These are phyloP conservation scores for Ochotona princeps DNA, from an alignment of 2,113 vertebrate species.

Conservation along the genomic window DNA sequence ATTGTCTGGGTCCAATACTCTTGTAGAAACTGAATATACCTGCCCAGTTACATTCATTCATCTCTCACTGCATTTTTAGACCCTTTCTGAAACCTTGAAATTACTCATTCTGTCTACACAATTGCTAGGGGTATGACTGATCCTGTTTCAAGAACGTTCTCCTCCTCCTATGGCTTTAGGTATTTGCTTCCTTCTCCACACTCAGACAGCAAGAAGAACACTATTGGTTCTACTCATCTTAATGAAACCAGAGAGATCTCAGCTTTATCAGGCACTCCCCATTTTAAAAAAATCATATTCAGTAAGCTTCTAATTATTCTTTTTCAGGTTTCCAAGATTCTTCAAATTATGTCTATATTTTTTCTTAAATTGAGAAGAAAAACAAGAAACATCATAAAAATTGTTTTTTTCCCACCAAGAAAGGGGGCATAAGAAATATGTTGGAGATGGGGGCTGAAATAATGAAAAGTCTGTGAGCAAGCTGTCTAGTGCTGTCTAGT, in stretches of 20 bases:
- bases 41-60: background rate
- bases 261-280: background rate
- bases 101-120: background rate
- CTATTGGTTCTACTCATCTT: background rate
- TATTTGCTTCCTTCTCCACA: slow-evolving; percentile 7
- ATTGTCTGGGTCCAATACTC: too few species aligned
- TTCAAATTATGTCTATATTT: background rate
- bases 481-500: background rate
- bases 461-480: slow-evolving; percentile 3
- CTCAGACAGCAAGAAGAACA: background rate
- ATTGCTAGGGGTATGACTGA: background rate
- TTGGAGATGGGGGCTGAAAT: background rate
- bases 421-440: background rate
- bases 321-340: background rate
- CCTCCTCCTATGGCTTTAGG: background rate
- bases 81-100: background rate
- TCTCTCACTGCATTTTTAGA: background rate
- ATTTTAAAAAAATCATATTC: slow-evolving; percentile 54
- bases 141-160: background rate
- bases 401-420: background rate
- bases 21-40: background rate
- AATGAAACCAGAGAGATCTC: background rate
- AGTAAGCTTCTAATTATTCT: background rate
- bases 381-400: slow-evolving; percentile 20
- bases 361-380: background rate